Percentiles rank a stretch among this genome's conserved stretches.
phyloP scores from a whole-genome alignment of 2,797 vertebrate species.

The Enteromius trimaculatus region DNA sequence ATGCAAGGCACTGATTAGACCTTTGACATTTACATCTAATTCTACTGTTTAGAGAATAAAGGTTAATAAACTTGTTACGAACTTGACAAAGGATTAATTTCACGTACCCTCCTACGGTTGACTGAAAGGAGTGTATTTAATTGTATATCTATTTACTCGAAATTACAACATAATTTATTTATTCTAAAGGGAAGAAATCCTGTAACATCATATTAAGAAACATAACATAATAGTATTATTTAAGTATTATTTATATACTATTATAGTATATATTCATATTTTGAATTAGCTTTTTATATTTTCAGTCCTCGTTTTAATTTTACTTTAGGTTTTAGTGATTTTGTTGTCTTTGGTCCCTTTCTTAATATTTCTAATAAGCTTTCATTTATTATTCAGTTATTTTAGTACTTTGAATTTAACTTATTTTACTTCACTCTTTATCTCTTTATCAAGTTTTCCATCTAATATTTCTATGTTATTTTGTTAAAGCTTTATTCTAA shows the following conservation, averaged over 20 bases:
- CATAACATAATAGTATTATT: not conserved
- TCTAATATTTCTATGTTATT: not conserved
- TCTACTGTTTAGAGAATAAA: not conserved
- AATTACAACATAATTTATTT: not conserved
- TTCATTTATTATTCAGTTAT: not conserved
- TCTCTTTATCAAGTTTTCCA: not conserved
- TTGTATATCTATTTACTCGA: not conserved
- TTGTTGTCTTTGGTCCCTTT: not conserved
- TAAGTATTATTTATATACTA: not conserved
- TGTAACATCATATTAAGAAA: not conserved
- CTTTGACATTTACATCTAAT: not conserved
- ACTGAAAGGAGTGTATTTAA: not conserved
- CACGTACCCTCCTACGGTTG: not conserved
- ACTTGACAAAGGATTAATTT: not conserved
- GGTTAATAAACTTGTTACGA: not conserved
- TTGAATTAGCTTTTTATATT: not conserved
- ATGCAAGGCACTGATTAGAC: conserved; percentile 6
- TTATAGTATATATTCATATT: not conserved
- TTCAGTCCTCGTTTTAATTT: not conserved
- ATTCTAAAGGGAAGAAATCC: not conserved
- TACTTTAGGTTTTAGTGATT: not conserved
- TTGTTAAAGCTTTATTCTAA: not conserved
- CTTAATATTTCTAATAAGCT: not conserved
- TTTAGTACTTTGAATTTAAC: not conserved
- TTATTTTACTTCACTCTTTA: not conserved